Conservation (phyloP, 1,140 invertebrate genomes). For the Eurosta solidaginis region DNA sequence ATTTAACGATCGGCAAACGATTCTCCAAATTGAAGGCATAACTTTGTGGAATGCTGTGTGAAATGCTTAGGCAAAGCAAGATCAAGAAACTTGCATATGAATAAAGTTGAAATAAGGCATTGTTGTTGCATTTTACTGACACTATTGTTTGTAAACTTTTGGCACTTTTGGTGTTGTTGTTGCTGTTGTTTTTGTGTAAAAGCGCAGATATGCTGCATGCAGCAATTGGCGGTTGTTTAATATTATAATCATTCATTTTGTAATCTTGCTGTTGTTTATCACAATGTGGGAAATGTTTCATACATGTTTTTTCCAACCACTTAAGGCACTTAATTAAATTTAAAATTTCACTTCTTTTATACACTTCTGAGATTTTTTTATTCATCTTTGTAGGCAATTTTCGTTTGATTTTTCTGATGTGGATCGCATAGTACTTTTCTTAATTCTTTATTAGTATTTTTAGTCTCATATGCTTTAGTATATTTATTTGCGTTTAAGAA, state of each 20-base stretch:
- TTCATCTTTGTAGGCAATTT: too few species aligned
- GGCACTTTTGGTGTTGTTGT: not conserved
- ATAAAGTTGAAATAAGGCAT: not conserved
- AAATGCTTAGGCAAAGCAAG: not conserved
- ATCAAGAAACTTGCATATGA: not conserved
- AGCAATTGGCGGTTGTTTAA: slow-evolving; percentile 11
- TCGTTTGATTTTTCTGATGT: not conserved
- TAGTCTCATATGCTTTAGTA: too few species aligned
- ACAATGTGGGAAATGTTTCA: not conserved
- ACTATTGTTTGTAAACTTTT: not conserved
- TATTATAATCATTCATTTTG: not conserved
- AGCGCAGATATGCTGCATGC: not conserved
- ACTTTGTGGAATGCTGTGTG: not conserved
- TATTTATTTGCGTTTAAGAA: too few species aligned
- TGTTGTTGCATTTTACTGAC: not conserved
- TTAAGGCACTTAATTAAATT: not conserved
- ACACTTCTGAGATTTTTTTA: too few species aligned
- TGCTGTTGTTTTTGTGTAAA: too few species aligned
- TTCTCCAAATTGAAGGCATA: slow-evolving; percentile 52
- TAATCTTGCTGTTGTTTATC: not conserved
- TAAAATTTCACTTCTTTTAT: too few species aligned
- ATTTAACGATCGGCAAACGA: slow-evolving; percentile 52
- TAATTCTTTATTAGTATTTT: too few species aligned
- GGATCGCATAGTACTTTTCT: too few species aligned
- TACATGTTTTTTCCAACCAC: not conserved